These are phyloP conservation scores for Heliconius hermathena DNA, from an alignment of 1,140 invertebrate species.

Conservation along the genomic window DNA sequence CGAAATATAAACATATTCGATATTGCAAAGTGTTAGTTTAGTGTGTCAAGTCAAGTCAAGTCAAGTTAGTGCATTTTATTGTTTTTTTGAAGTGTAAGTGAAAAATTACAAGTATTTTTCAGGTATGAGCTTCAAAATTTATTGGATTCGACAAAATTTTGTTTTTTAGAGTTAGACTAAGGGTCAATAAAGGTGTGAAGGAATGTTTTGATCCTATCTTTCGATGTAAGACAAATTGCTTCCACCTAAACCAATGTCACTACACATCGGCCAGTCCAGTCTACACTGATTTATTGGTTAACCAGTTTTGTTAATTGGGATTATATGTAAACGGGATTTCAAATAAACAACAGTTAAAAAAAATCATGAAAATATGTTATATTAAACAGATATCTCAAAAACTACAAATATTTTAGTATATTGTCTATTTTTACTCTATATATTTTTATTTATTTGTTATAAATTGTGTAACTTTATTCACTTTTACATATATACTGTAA, in stretches of 20 bases:
- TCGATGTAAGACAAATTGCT: constrained; percentile 70
- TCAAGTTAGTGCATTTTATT: not conserved
- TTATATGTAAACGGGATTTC: constrained; percentile 22
- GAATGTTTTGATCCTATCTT: constrained; percentile 61
- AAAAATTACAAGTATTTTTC: not conserved
- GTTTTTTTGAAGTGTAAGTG: not conserved
- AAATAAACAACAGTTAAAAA: not conserved
- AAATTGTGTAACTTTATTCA: too few relatives aligned
- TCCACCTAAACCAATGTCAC: constrained; percentile 54
- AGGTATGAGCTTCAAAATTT: not conserved
- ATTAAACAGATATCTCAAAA: not conserved
- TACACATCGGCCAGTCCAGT: constrained; percentile 54
- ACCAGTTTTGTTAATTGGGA: constrained; percentile 53
- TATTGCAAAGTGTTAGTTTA: not conserved
- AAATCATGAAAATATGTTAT: not conserved
- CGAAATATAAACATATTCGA: not conserved
- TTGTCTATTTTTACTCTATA: too few relatives aligned
- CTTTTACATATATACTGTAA: too few relatives aligned
- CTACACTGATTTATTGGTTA: constrained; percentile 63
- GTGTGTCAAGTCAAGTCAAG: not conserved
- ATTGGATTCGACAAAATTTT: not conserved
- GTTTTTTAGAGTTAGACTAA: constrained; percentile 23
- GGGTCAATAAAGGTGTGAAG: constrained; percentile 47
- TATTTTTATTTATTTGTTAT: too few relatives aligned
- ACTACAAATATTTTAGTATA: too few relatives aligned